phyloP scores from a whole-genome alignment of 2,888 invertebrate species.

The Tryphoninae sp. region DNA sequence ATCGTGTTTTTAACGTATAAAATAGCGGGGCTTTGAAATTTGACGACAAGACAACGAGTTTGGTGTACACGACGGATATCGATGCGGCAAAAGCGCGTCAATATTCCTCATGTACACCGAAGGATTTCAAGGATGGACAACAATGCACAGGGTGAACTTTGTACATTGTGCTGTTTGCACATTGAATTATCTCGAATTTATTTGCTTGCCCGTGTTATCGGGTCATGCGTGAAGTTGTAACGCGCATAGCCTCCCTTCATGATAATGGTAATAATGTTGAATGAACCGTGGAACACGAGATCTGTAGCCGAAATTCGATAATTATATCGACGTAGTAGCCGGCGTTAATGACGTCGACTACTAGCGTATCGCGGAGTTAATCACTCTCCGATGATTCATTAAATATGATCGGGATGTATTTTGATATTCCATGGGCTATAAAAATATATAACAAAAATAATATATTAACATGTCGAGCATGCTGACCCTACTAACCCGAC shows the following conservation, averaged over 20 bases:
- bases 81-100: no score
- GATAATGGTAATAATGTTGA: neutral
- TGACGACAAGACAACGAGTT: no score
- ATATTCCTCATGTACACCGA: no score
- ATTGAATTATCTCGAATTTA: neutral
- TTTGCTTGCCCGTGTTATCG: neutral
- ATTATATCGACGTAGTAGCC: conserved; percentile 1
- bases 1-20: no score
- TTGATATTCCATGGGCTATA: neutral
- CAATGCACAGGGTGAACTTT: neutral
- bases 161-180: neutral
- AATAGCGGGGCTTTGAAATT: no score
- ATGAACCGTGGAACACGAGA: neutral
- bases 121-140: neutral
- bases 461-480: neutral
- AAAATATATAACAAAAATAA: neutral
- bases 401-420: neutral
- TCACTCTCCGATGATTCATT: no score
- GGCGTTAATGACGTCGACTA: conserved; percentile 8
- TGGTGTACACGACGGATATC: no score
- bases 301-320: neutral
- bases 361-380: neutral
- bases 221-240: neutral
- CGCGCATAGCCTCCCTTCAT: neutral
- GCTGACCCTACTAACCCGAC: conserved; percentile 61